These are phyloP conservation scores for Periphyllus acericola DNA, from an alignment of 2,888 invertebrate genomes.

Conservation along the genomic window DNA sequence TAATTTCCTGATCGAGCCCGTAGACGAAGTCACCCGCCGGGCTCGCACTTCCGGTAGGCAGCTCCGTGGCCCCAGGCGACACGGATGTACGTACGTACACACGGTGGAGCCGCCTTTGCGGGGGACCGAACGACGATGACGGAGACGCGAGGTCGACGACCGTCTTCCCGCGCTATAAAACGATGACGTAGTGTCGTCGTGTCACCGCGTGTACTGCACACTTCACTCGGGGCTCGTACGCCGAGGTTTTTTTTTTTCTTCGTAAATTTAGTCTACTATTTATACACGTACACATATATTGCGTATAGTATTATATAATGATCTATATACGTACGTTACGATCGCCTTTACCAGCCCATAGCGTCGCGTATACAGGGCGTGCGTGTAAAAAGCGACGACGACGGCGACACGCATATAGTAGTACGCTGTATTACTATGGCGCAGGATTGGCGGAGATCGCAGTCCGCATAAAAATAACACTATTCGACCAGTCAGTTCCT, in stretches of 20 bases:
- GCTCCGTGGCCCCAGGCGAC: no score
- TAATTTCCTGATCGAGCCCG: constrained; percentile 12
- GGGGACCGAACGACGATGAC: constrained; percentile 3
- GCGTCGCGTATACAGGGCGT: no score
- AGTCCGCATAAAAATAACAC: no score
- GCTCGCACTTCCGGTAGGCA: neutral
- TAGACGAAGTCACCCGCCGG: neutral
- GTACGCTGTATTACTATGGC: no score
- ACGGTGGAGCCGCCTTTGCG: constrained; percentile 17
- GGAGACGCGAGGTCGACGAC: constrained; percentile 40
- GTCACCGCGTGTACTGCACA: neutral
- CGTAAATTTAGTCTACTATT: neutral
- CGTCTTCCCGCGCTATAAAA: constrained; percentile 12
- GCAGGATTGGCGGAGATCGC: no score
- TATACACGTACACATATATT: no score
- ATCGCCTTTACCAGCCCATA: no score
- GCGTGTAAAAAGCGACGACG: no score
- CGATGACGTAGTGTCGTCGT: neutral
- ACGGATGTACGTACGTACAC: neutral
- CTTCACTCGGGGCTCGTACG: neutral
- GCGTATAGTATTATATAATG: no score
- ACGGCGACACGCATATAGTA: no score
- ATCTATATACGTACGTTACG: no score
- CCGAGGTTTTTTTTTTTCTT: neutral
- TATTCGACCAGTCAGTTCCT: no score